Base-by-base conservation (phyloP, 2,113 vertebrate species). In the Sylvia atricapilla region DNA sequence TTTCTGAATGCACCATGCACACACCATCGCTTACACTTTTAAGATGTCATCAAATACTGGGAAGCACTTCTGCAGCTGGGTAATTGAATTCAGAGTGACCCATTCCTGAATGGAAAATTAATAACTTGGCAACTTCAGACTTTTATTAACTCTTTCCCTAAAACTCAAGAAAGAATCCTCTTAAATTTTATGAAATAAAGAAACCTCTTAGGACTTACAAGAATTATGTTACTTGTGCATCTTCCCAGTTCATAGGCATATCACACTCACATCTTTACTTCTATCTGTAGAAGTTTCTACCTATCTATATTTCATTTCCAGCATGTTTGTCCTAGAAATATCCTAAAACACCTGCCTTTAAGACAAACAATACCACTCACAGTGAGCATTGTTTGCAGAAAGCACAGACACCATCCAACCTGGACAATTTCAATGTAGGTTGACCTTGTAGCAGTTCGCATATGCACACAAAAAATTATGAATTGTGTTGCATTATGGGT, bases 1-100 rank as follows among this genome's bases (percentile, higher is more conserved):
- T 28, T 93, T 47, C 88, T 80, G 52, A 84, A 91, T 13, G 72
- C 2, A 2, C 19, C 75, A 41, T 18, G 15, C 10, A 35, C 79
- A 66, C 33, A 46, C 30, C n/a, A 22, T 33, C 1, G 0, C 55
- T 83, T 41, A 31, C 41, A 52, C 68, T 90, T 86, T 44, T 25
- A 64, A 78, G 72, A 47, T 70, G 72, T 31, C 68, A 60, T 92
- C 84, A 56, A 60, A 89, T 94, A 56, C 16, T n/a, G 47, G 93
- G 69, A 92, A 94, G 77, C 56, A 39, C n/a, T 93, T 72, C 37
- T 84, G 73, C 64, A 53, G 41, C 47, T 33, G 58, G 7, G n/a
- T 90, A 94, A 93, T 90, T 81, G 47, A 94, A 90, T 95, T 90
- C 85, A 93, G 82, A 81, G 68, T 28, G 94, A 72, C 44, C 9